These are phyloP conservation scores for Mystacornis crossleyi DNA, from an alignment of 2,113 vertebrate species.

Conservation along the genomic window DNA sequence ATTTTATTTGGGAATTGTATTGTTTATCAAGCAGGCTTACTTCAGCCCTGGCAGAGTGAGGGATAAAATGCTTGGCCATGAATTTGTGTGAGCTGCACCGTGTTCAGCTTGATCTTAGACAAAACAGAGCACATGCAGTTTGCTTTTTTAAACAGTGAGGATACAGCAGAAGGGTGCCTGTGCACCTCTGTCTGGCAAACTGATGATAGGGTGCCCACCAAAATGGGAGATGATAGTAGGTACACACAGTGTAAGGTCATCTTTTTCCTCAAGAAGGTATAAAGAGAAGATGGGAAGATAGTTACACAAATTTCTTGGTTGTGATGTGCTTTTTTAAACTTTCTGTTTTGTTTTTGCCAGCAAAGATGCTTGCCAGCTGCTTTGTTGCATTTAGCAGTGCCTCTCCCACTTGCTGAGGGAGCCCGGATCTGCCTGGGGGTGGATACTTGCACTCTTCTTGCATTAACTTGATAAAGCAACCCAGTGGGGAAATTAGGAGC, in stretches of 20 bases:
- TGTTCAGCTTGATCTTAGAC: neutral
- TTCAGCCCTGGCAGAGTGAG: neutral
- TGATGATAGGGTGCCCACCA: neutral
- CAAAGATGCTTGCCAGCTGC: neutral
- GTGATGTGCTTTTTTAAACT: neutral
- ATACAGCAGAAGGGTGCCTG: neutral
- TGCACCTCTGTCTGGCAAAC: neutral
- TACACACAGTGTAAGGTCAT: neutral
- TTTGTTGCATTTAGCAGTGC: neutral
- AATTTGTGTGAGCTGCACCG: neutral
- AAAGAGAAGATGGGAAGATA: neutral
- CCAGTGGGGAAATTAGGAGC: neutral
- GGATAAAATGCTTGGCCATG: neutral
- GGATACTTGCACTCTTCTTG: neutral
- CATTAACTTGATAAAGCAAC: neutral
- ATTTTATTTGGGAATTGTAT: neutral
- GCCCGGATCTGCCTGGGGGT: fast-evolving
- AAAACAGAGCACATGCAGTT: neutral
- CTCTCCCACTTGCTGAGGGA: neutral
- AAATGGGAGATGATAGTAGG: neutral
- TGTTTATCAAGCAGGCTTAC: neutral
- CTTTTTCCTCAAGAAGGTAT: neutral
- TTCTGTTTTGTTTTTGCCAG: neutral
- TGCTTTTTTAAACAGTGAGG: neutral
- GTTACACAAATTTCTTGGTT: neutral